phyloP scores from a whole-genome alignment of 2,113 vertebrate species.

The Cryptomyrus ogoouensis region DNA sequence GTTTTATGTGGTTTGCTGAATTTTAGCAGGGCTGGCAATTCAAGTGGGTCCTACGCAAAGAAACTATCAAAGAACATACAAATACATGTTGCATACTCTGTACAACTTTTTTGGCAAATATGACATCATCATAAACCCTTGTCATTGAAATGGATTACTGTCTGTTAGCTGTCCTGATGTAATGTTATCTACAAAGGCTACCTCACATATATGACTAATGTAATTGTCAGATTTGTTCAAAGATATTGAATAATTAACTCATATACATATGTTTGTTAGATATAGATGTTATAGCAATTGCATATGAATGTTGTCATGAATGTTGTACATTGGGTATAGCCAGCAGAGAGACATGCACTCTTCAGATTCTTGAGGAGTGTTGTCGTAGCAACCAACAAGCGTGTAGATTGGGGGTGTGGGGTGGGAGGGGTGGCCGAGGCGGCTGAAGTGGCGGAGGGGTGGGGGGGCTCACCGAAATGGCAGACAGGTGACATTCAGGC shows the following conservation, averaged over 20 bases:
- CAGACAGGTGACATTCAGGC: conserved; percentile 75
- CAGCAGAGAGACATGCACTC: conserved; percentile 58
- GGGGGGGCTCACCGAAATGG: conserved; percentile 71
- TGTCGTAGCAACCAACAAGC: conserved; percentile 73
- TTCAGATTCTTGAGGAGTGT: conserved; percentile 68
- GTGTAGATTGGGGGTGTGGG: conserved; percentile 44
- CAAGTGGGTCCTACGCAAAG: not conserved
- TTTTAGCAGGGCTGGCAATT: not conserved
- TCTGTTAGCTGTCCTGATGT: not conserved
- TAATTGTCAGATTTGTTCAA: not conserved
- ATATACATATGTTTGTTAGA: not conserved
- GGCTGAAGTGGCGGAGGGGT: no score
- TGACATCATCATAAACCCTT: not conserved
- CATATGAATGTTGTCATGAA: not conserved
- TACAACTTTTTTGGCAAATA: not conserved
- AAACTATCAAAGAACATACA: not conserved
- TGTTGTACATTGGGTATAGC: conserved; percentile 46
- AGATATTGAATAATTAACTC: not conserved
- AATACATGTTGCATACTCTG: not conserved
- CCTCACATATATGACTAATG: not conserved
- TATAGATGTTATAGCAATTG: not conserved
- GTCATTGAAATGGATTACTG: not conserved
- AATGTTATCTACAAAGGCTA: not conserved
- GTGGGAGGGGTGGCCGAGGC: conserved; percentile 67
- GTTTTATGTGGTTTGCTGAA: not conserved